phyloP scores from a whole-genome alignment of 1,140 invertebrate species.

The Bombus superbus region DNA sequence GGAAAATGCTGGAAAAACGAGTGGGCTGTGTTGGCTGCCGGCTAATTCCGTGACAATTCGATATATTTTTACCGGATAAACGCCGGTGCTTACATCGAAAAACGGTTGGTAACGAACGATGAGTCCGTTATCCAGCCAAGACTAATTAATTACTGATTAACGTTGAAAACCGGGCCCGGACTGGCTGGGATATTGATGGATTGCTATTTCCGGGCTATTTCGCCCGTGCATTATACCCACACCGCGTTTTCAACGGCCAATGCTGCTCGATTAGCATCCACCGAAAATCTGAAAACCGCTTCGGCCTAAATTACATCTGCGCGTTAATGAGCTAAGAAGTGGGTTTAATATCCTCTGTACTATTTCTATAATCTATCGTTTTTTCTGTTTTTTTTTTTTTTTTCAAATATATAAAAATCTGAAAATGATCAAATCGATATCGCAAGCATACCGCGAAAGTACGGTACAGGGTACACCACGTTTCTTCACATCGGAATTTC shows the following conservation, averaged over 20 bases:
- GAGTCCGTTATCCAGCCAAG: constrained; percentile 9
- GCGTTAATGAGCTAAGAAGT: constrained; percentile 2
- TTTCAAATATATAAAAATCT: too few relatives aligned
- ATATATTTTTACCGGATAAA: constrained; percentile 13
- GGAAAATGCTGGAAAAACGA: not conserved
- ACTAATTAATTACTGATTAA: constrained; percentile 79
- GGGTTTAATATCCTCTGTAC: too few relatives aligned
- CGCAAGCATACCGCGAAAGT: too few relatives aligned
- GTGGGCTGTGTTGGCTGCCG: too few relatives aligned
- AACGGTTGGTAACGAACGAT: constrained; percentile 9
- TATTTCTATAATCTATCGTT: not conserved
- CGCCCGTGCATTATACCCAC: constrained; percentile 38
- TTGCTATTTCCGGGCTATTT: constrained; percentile 68
- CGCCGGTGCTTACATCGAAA: not conserved
- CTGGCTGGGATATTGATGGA: constrained; percentile 69
- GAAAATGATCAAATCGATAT: too few relatives aligned
- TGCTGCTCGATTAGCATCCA: constrained; percentile 32
- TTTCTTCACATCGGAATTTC: too few relatives aligned
- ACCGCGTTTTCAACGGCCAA: constrained; percentile 13
- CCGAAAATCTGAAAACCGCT: constrained; percentile 19
- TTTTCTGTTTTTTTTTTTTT: too few relatives aligned
- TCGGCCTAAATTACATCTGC: not conserved
- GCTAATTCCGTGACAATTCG: constrained; percentile 18
- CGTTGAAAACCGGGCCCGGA: constrained; percentile 57
- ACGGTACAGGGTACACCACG: too few relatives aligned